Conservation (phyloP, 2,888 invertebrate genomes). For the Dicycla oo region DNA sequence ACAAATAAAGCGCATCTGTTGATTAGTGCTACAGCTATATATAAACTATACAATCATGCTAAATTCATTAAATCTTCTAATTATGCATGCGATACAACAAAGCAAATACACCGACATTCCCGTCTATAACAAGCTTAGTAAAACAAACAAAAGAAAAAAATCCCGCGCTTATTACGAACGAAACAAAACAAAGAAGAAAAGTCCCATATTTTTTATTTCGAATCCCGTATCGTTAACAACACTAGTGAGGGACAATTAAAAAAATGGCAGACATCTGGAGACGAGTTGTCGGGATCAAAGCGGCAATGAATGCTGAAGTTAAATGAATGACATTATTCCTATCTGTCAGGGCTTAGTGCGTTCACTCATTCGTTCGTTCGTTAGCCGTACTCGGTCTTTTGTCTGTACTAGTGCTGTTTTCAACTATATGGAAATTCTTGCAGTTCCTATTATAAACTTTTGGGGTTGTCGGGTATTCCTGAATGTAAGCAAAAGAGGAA, state of each 20-base stretch:
- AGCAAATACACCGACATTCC: conserved; percentile 7
- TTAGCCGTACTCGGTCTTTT: conserved; percentile 3
- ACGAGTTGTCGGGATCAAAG: conserved; percentile 57
- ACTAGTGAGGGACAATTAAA: conserved; percentile 58
- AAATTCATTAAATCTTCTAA: conserved; percentile 4
- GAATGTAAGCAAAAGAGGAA: conserved; percentile 36
- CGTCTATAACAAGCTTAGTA: conserved; percentile 23
- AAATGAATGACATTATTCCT: conserved; percentile 62
- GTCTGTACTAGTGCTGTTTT: conserved; percentile 22
- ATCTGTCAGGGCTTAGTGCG: conserved; percentile 39
- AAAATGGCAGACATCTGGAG: conserved; percentile 53
- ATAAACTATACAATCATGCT: conserved; percentile 5
- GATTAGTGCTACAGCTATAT: neutral
- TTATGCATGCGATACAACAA: conserved; percentile 12
- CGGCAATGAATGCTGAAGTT: conserved; percentile 54
- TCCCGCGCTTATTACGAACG: neutral
- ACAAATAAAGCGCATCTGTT: neutral
- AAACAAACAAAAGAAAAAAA: conserved; percentile 14
- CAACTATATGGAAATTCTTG: conserved; percentile 49
- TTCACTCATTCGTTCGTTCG: conserved; percentile 32
- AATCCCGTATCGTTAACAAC: conserved; percentile 40
- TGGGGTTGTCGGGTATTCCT: conserved; percentile 29
- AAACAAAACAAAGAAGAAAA: conserved; percentile 22
- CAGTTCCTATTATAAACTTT: conserved; percentile 55
- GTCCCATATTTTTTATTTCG: too few species aligned